Conservation (phyloP, 1,140 invertebrate species). For the Ruditapes philippinarum region DNA sequence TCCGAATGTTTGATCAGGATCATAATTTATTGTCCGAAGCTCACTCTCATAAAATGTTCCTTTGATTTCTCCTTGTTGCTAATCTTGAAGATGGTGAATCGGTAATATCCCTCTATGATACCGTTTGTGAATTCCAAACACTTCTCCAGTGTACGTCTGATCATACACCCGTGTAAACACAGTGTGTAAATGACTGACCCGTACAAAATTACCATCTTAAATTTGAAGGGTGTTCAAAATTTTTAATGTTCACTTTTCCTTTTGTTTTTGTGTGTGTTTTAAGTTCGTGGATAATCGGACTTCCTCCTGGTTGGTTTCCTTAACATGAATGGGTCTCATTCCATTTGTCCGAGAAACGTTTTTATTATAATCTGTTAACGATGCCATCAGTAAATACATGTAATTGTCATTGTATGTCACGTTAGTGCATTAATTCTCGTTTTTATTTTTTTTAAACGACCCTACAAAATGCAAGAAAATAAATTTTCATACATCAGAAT, state of each 20-base stretch:
- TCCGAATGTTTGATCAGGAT: too few species aligned
- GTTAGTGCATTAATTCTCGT: too few species aligned
- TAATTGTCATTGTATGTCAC: slow-evolving; percentile 4
- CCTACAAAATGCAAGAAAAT: too few species aligned
- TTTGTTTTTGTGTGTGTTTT: neutral
- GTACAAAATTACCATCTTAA: slow-evolving; percentile 62
- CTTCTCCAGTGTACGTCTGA: slow-evolving; percentile 65
- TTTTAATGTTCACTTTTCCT: neutral
- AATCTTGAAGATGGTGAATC: too few species aligned
- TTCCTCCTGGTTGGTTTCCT: slow-evolving; percentile 6
- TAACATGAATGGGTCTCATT: too few species aligned
- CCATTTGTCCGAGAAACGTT: too few species aligned
- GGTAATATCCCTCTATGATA: slow-evolving; percentile 40
- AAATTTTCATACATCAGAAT: too few species aligned
- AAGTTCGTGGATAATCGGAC: slow-evolving; percentile 3
- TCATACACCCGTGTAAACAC: slow-evolving; percentile 56
- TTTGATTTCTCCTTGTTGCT: too few species aligned
- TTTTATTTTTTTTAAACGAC: neutral
- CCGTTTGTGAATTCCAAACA: slow-evolving; percentile 49
- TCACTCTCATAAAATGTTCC: too few species aligned
- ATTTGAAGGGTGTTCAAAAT: slow-evolving; percentile 41
- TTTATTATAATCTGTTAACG: neutral
- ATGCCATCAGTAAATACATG: slow-evolving; percentile 3
- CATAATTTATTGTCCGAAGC: too few species aligned
- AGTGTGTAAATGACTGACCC: slow-evolving; percentile 84